Base-by-base conservation (phyloP, 2,888 invertebrate species). In the Argyresthia albistria region DNA sequence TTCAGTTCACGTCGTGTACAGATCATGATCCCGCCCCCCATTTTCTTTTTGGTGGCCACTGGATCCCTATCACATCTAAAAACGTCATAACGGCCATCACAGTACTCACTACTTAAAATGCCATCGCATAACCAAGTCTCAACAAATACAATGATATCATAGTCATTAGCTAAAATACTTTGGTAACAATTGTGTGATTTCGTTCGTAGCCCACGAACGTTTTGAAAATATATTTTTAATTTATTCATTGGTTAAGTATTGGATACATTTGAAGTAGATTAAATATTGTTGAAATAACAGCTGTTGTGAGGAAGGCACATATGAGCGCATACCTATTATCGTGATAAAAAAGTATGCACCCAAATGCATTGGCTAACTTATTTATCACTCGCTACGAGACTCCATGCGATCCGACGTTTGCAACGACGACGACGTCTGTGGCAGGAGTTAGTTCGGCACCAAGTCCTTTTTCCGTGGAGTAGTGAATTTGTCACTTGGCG, bases 121-220 rank as follows among this genome's bases (percentile, higher is more conserved):
- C 51, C 50, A 11, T 12, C 15, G 15, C 52, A 53, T 12, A 58
- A 37, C 56, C 58, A 58, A 0, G 57, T 57, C 43, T 58, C 59
- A 3, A 54, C 56, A 12, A 58, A 15, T 15, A 58, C 47, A 15
- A 57, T 56, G 2, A 59, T 35, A 36, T 59, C 59, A 48, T 58
- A 58, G 7, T 50, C 15, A n/a, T 56, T 51, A 25, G 50, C 8
- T 12, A 60, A 52, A 16, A 57, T 56, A 46, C 55, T 58, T 49
- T 56, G 56, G 11, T 53, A 57, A n/a, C 56, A 16, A 12, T 54
- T 55, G 39, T 56, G 52, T 35, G 54, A 37, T 39, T 57, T 56
- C 6, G 57, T 59, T 53, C 55, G 53, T 7, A 57, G 42, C 4
- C 55, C 56, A 11, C 57, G 50, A 46, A 56, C 54, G 45, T 56